phyloP scores from a whole-genome alignment of 2,113 vertebrate species.

The Nerophis ophidion region DNA sequence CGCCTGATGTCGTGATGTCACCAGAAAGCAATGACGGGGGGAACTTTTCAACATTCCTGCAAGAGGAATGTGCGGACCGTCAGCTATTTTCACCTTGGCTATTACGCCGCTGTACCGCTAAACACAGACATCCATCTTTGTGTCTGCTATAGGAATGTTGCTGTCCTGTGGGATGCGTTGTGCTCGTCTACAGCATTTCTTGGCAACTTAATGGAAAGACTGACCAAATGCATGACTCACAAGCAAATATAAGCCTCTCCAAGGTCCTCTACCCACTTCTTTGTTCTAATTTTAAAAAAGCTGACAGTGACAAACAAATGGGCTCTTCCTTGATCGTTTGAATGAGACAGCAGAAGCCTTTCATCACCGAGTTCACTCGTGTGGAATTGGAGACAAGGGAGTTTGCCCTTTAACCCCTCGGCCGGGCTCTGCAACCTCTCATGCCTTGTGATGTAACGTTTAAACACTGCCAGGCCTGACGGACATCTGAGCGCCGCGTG shows the following conservation, averaged over 20 bases:
- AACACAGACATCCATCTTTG: constrained; percentile 28
- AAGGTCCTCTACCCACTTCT: constrained; percentile 45
- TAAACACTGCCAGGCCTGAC: constrained; percentile 47
- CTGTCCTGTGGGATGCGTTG: not conserved
- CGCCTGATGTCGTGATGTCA: constrained; percentile 48
- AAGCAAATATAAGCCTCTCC: constrained; percentile 29
- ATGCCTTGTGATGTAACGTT: constrained; percentile 51
- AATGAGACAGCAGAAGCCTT: constrained; percentile 58
- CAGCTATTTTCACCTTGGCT: constrained; percentile 1
- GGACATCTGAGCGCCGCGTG: constrained; percentile 35
- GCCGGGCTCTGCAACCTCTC: constrained; percentile 53
- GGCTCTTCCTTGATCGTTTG: constrained; percentile 46
- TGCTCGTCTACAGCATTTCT: not conserved
- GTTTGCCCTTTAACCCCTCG: constrained; percentile 48
- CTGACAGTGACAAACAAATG: constrained; percentile 64
- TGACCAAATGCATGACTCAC: constrained; percentile 38
- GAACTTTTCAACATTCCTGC: constrained; percentile 32
- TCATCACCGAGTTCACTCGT: constrained; percentile 53
- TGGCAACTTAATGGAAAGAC: constrained; percentile 2
- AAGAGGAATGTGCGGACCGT: constrained; percentile 34
- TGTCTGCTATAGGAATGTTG: constrained; percentile 27
- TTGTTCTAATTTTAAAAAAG: constrained; percentile 62
- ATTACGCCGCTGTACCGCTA: not conserved
- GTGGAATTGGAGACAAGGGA: constrained; percentile 40
- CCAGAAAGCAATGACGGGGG: constrained; percentile 10